Conservation (phyloP, 2,113 vertebrate species). For the Otolemur garnettii region DNA sequence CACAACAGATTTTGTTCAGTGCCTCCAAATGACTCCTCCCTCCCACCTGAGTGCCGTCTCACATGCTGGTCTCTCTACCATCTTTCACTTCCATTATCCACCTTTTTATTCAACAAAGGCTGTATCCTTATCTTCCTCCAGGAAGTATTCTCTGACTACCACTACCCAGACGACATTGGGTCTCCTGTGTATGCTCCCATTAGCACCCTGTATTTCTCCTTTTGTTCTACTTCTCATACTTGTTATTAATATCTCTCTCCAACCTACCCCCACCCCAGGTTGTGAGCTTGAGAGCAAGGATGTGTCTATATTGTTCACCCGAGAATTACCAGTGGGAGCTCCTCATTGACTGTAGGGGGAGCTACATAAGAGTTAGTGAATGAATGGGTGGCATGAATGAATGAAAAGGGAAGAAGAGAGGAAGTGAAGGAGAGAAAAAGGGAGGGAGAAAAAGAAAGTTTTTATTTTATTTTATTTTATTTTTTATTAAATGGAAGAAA, state of each 20-base stretch:
- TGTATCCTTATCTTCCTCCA: slow-evolving; percentile 1
- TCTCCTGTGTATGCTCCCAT: not conserved
- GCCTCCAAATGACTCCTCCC: not conserved
- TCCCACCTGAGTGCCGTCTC: not conserved
- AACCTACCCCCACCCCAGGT: not conserved
- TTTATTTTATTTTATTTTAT: no score
- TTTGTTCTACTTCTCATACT: not conserved
- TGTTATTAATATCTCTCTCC: not conserved
- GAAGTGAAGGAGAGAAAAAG: not conserved
- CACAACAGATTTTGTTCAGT: not conserved
- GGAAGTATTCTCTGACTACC: slow-evolving; percentile 13
- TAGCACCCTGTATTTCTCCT: not conserved
- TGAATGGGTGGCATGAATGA: not conserved
- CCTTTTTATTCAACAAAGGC: not conserved
- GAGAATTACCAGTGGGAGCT: not conserved
- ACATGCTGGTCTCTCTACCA: not conserved
- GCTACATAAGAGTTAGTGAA: not conserved
- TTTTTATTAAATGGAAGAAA: no score
- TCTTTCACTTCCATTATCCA: not conserved
- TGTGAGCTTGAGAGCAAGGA: not conserved
- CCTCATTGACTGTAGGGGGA: not conserved
- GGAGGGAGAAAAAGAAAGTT: not conserved
- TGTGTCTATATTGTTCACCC: not conserved
- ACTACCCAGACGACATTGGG: not conserved
- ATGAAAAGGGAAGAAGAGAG: not conserved